These are phyloP conservation scores for Calcarius lapponicus DNA, from an alignment of 2,797 vertebrate genomes.

Conservation along the genomic window DNA sequence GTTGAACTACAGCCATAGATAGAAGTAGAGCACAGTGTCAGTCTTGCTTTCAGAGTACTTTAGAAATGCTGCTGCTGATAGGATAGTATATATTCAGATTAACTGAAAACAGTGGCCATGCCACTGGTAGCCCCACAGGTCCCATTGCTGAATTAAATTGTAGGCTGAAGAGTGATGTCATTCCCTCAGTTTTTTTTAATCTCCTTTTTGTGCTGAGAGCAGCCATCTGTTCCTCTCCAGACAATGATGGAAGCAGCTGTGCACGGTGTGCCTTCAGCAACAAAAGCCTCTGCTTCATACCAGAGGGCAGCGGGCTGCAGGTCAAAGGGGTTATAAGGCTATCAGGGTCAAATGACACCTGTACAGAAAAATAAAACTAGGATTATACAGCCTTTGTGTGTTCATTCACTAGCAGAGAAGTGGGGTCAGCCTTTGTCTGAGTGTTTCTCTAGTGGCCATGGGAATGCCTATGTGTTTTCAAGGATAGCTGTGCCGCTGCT, in stretches of 20 bases:
- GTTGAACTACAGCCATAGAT: not conserved
- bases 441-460: not conserved
- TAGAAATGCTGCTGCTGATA: not conserved
- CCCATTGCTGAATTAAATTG: not conserved
- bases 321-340: not conserved
- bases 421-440: not conserved
- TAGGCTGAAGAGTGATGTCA: not conserved
- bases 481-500: not conserved
- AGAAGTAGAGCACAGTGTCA: not conserved
- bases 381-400: not conserved
- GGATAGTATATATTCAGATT: not conserved
- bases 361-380: not conserved
- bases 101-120: not conserved
- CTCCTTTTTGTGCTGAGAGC: conserved; percentile 78
- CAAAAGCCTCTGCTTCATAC: conserved; percentile 29
- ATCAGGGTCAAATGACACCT: conserved; percentile 46
- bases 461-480: not conserved
- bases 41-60: not conserved
- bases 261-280: conserved; percentile 16
- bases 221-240: conserved; percentile 81
- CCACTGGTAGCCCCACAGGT: not conserved
- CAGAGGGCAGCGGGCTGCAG: not conserved
- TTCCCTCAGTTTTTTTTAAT: conserved; percentile 26
- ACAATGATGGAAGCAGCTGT: conserved; percentile 71
- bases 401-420: not conserved